phyloP scores from a whole-genome alignment of 64 coral and sea anemone genomes.

The Montipora foliosa region DNA sequence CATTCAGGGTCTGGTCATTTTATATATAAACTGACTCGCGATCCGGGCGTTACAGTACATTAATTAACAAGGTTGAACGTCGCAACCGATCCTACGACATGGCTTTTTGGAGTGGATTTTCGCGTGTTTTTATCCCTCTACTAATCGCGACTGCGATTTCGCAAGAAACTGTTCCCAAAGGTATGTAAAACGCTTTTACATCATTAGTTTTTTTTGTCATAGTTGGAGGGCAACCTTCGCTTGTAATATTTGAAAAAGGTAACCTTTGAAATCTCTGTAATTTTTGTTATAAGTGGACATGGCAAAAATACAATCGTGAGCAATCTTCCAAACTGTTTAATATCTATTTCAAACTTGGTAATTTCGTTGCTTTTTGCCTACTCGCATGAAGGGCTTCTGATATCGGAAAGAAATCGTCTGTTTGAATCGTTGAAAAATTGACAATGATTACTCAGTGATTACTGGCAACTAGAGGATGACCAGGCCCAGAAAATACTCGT shows the following conservation, averaged over 20 bases:
- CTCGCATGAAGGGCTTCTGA: no score
- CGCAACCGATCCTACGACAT: background rate
- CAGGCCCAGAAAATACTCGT: background rate
- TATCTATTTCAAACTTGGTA: no score
- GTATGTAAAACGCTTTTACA: background rate
- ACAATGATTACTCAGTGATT: background rate
- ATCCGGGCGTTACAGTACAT: background rate
- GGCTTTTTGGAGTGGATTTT: background rate
- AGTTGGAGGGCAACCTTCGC: background rate
- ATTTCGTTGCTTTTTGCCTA: no score
- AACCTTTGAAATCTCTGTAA: background rate
- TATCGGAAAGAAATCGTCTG: background rate
- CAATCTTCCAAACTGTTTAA: background rate
- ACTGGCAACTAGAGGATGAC: background rate
- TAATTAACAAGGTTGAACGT: background rate
- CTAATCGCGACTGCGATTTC: background rate
- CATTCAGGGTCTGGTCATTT: background rate
- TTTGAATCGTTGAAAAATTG: background rate
- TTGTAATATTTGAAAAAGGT: background rate
- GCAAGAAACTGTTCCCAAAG: background rate
- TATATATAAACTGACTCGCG: conserved; percentile 10
- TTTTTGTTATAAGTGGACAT: no score
- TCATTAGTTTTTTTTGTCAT: background rate
- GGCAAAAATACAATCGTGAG: background rate
- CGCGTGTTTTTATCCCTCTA: background rate